These are phyloP conservation scores for Rhyacichthys aspro DNA, from an alignment of 2,797 vertebrate species.

Conservation along the genomic window DNA sequence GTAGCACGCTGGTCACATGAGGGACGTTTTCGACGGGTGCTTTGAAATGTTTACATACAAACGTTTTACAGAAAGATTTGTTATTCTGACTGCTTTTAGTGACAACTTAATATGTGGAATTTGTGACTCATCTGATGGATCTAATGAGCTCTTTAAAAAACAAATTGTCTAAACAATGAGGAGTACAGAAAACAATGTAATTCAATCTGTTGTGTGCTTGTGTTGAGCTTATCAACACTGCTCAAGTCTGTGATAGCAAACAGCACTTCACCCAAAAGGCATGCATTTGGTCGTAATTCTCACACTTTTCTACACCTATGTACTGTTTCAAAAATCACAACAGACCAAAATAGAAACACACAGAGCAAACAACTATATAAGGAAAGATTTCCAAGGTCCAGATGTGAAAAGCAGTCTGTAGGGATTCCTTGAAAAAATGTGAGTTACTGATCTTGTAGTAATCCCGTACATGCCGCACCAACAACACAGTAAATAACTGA, in stretches of 20 bases:
- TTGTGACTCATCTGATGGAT: constrained; percentile 42
- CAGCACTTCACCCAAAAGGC: constrained; percentile 50
- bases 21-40: no score
- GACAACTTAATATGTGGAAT: constrained; percentile 36
- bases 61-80: background rate
- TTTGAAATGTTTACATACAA: no score
- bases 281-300: constrained; percentile 56
- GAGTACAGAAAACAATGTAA: constrained; percentile 9
- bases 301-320: constrained; percentile 63
- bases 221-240: constrained; percentile 7
- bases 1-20: no score
- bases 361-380: constrained; percentile 72
- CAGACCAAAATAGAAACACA: constrained; percentile 63
- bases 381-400: constrained; percentile 66
- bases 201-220: background rate
- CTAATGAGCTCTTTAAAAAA: constrained; percentile 30
- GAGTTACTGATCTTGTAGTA: constrained; percentile 59
- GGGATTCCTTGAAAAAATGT: constrained; percentile 71
- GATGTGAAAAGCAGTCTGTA: constrained; percentile 66
- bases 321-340: constrained; percentile 51
- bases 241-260: constrained; percentile 45
- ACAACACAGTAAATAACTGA: constrained; percentile 60
- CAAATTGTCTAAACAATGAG: constrained; percentile 27
- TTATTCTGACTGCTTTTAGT: constrained; percentile 3
- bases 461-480: constrained; percentile 57